Percentiles rank a stretch among this genome's conserved stretches.
Conservation (phyloP, 2,113 vertebrate genomes). For the Sebastes schlegelii region DNA sequence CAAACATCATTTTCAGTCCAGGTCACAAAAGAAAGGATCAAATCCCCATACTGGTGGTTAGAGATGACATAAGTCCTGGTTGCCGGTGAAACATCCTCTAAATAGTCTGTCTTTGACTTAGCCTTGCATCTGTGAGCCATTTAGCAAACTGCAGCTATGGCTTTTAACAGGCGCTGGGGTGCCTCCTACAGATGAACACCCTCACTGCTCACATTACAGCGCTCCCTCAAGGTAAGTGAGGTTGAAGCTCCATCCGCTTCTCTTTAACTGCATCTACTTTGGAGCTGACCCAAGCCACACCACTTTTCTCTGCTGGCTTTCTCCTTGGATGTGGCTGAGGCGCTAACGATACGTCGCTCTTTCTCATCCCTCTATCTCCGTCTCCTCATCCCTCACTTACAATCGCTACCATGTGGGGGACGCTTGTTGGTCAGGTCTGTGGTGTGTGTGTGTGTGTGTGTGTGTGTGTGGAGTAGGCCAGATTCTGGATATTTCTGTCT, state of each 20-base stretch:
- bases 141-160: slow-evolving; percentile 23
- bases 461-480: not conserved
- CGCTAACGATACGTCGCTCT: not conserved
- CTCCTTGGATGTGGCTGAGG: slow-evolving; percentile 42
- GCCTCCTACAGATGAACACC: slow-evolving; percentile 16
- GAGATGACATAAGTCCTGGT: not conserved
- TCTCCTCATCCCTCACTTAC: slow-evolving; percentile 22
- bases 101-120: not conserved
- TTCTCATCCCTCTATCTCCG: slow-evolving; percentile 11
- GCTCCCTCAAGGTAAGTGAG: slow-evolving; percentile 46
- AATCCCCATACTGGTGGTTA: not conserved
- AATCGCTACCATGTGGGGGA: slow-evolving; percentile 23
- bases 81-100: slow-evolving; percentile 11
- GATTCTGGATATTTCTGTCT: slow-evolving; percentile 2
- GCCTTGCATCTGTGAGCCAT: slow-evolving; percentile 50
- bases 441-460: not conserved
- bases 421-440: slow-evolving; percentile 3
- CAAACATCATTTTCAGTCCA: not conserved
- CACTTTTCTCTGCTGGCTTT: slow-evolving; percentile 12
- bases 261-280: slow-evolving; percentile 40
- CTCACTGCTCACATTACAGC: slow-evolving; percentile 12
- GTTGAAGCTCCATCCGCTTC: slow-evolving; percentile 15
- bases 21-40: not conserved
- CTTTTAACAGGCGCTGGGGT: slow-evolving; percentile 18
- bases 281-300: slow-evolving; percentile 32